phyloP scores from a whole-genome alignment of 2,797 vertebrate genomes.

The Halcyon chelicuti region DNA sequence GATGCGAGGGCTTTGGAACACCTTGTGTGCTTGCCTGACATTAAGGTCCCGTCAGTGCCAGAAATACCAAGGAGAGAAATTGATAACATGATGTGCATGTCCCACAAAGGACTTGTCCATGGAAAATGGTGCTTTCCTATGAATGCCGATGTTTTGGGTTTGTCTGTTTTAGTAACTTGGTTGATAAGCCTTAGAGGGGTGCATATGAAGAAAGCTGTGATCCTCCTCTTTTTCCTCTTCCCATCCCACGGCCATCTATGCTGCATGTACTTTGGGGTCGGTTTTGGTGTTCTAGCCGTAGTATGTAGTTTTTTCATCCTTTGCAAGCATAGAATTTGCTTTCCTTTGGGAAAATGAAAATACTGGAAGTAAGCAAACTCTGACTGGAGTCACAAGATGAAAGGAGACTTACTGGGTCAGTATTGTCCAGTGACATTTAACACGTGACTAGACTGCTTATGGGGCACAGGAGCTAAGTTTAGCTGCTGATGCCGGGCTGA shows the following conservation, averaged over 20 bases:
- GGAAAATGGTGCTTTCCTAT: neutral
- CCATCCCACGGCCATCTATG: fast-evolving
- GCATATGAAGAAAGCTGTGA: neutral
- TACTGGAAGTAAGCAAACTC: neutral
- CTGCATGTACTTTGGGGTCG: neutral
- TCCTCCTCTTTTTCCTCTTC: neutral
- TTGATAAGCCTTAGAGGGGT: neutral
- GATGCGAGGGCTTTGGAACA: neutral
- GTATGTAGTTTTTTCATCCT: neutral
- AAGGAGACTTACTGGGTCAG: neutral
- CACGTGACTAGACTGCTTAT: neutral
- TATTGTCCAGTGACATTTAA: neutral
- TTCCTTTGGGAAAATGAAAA: neutral
- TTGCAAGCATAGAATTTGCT: neutral
- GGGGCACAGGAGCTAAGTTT: neutral
- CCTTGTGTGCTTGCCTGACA: neutral
- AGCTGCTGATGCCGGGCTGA: neutral
- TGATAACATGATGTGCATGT: neutral
- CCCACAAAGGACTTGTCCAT: neutral
- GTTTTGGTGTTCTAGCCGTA: neutral
- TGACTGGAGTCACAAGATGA: neutral
- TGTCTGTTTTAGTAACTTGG: neutral
- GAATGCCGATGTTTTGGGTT: neutral
- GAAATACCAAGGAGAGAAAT: neutral
- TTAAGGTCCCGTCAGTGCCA: neutral